Evolutionary conservation across 1,140 invertebrate genomes (phyloP), one percentile per base, ranked within the genome.

Genomic region (Ceratitis capitata): DNA sequence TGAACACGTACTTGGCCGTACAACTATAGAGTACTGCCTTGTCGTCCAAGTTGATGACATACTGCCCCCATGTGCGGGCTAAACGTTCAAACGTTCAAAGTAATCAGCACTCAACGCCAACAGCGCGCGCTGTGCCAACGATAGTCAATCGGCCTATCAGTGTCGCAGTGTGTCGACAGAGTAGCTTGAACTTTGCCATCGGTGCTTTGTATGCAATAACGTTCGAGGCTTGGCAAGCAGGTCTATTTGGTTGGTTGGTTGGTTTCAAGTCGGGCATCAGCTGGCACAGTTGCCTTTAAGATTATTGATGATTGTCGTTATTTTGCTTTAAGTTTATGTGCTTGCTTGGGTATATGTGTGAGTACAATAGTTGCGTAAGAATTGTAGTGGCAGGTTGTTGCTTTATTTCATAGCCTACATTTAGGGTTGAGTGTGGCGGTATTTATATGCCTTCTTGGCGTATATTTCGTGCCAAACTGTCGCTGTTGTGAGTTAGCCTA

Each of bases 21-120:
- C 69, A 78, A 78, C 6, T 61, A 5, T 5, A 7, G n/a, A n/a
- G 6, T 61, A 6, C 39, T 42, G 16, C 2, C 69, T 45, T 45
- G 39, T n/a, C 42, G 39, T 78, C n/a, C 69, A 42, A 26, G n/a
- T 23, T 23, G 16, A 23, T 78, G 69, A 78, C 69, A 78, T 78
- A 78, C 69, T 42, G 69, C 69, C 23, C 39, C 39, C 39, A 45
- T 78, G 69, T 78, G 39, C 39, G 39, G 69, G 69, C 32, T 78
- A 78, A 78, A 78, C 39, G 69, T 78, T 45, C 69, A 78, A 78
- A 78, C 39, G 69, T 78, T 45, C 69, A 78, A 78, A 78, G 69
- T 39, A 78, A 78, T 78, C 35, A 78, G 19, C 35, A 42, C 12
- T 45, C 69, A 78, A 42, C 69, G 19, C 2, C 42, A 53, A n/a